Evolutionary conservation across 2,113 vertebrate genomes (phyloP).

Genomic region (Brachionichthys hirsutus): DNA sequence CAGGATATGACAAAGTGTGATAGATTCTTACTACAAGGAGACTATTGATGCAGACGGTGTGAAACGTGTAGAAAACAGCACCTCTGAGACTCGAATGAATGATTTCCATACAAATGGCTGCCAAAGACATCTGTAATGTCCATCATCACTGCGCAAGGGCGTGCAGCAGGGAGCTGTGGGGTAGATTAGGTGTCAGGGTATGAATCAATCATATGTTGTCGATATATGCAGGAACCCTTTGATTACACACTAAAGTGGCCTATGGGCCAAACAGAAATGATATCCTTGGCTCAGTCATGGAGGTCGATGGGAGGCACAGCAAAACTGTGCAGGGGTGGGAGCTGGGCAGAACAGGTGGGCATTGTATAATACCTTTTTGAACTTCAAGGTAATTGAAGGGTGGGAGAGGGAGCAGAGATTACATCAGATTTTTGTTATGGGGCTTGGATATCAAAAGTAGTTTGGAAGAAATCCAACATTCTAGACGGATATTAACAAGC

Average conservation of each 20-base stretch:
- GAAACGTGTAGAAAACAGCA: no score
- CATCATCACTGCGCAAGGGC: conserved; percentile 35
- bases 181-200: conserved; percentile 32
- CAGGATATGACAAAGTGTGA: no score
- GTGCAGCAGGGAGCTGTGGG: conserved; percentile 16
- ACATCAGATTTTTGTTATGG: conserved; percentile 43
- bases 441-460: conserved; percentile 7
- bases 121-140: conserved; percentile 44
- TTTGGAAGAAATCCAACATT: conserved; percentile 29
- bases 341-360: conserved; percentile 39
- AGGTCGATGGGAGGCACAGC: conserved; percentile 44
- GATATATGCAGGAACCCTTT: conserved; percentile 58
- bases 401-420: conserved; percentile 18
- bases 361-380: conserved; percentile 45
- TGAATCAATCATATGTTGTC: conserved; percentile 43
- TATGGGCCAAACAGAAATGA: conserved; percentile 57
- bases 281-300: conserved; percentile 40
- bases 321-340: conserved; percentile 13
- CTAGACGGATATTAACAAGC: conserved; percentile 16
- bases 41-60: conserved; percentile 48
- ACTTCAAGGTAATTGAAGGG: conserved; percentile 48
- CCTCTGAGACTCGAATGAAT: conserved; percentile 46
- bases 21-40: conserved; percentile 26
- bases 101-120: conserved; percentile 41
- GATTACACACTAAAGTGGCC: conserved; percentile 54